Base-by-base conservation (phyloP, 2,888 invertebrate genomes). In the Autographa gamma region DNA sequence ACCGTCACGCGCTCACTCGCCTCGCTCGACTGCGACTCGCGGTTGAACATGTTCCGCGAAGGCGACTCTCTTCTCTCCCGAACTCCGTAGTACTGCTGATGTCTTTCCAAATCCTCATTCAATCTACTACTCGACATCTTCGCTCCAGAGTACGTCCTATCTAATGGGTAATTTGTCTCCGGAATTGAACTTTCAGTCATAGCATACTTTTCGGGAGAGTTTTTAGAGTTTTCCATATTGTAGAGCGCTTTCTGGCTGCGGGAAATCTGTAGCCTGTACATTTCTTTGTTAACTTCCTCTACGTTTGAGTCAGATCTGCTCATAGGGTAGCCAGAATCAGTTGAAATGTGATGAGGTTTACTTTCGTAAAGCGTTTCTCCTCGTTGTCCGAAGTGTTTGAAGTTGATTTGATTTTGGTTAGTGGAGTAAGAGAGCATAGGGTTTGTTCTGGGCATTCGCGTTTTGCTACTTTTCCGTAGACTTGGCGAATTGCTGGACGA, bases 361-460 rank as follows among this genome's bases (percentile, higher is more conserved):
- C 92, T 94, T 85, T 95, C 94, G 84, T 95, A 96, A 14, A 94
- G 80, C 0, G 94, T 88, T 81, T 96, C 95, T 6, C 93, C 93
- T 78, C 95, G 88, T 84, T 96, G 96, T 9, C 96, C 96, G 79
- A 96, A 96, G 79, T 96, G 96, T 80, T 94, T 96, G 61, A 95
- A 85, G 77, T 95, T 95, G 11, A 94, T 85, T 79, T 93, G 93
- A 74, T 94, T 95, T 83, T 95, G 95, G 71, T 93, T 94, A 0
- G 95, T 94, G 11, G 95, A 94, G 85, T 96, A 96, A 73, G 95
- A 96, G 83, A 96, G 94, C 93, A 96, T 93, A 2, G 96, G 97
- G 88, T 97, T 96, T 60, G 96, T 96, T 85, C 96, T 91, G 18
- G 96, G 96, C 93, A 96, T 95, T 83, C 96, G 93, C 63, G 95